phyloP scores from a whole-genome alignment of 92 coral and sea anemone species.

The Heteractis magnifica region DNA sequence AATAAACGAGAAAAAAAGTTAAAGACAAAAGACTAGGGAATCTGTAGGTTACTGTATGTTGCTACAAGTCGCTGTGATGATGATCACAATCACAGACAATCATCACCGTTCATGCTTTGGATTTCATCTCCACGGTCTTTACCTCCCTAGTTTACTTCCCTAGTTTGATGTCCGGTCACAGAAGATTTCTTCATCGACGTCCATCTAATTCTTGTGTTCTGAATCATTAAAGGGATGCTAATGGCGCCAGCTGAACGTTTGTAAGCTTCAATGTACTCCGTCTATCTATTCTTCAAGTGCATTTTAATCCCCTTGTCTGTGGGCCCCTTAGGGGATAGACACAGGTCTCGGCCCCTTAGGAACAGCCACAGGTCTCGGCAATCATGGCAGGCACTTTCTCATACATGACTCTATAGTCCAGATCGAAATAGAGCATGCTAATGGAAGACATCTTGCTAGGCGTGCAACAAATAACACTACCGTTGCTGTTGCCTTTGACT shows the following conservation, averaged over 20 bases:
- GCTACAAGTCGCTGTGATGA: too few relatives aligned
- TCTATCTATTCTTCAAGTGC: background rate
- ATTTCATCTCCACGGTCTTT: too few relatives aligned
- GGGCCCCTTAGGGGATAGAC: too few relatives aligned
- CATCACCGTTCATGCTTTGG: too few relatives aligned
- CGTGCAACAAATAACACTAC: constrained; percentile 36
- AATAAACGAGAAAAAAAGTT: background rate
- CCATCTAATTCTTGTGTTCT: too few relatives aligned
- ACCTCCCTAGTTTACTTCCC: too few relatives aligned
- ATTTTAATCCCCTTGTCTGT: background rate
- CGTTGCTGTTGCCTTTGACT: constrained; percentile 17
- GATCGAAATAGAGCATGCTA: constrained; percentile 40
- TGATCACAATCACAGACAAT: too few relatives aligned
- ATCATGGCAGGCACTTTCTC: constrained; percentile 44
- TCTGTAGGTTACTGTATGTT: background rate
- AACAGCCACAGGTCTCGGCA: constrained; percentile 51
- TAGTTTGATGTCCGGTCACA: too few relatives aligned
- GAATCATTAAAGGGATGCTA: too few relatives aligned
- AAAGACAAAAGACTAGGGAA: background rate
- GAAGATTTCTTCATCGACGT: too few relatives aligned
- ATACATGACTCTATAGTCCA: constrained; percentile 9
- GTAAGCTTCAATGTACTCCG: too few relatives aligned
- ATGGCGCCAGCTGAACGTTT: too few relatives aligned
- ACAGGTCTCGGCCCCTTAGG: background rate
- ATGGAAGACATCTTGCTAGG: constrained; percentile 45